Conservation (phyloP, 2,888 invertebrate species). For the Blastobasis lacticolella region DNA sequence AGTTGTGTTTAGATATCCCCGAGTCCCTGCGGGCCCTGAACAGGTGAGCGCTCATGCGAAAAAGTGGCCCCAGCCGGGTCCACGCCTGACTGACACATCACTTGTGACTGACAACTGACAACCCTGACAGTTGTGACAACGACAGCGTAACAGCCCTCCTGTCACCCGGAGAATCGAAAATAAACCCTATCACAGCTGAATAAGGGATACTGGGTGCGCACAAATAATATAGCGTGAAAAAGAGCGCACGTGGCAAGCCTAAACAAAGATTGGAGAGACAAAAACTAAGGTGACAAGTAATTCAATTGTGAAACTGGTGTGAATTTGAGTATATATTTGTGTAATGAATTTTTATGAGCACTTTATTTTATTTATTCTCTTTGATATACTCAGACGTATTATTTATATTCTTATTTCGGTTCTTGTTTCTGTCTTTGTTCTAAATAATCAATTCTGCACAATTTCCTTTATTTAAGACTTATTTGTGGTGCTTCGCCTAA, state of each 20-base stretch:
- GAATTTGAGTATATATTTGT: too few species aligned
- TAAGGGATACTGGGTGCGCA: constrained; percentile 16
- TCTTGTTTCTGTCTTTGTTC: too few species aligned
- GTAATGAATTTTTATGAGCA: too few species aligned
- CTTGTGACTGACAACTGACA: constrained; percentile 51
- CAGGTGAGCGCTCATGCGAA: constrained; percentile 58
- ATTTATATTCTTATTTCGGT: too few species aligned
- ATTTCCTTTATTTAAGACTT: too few species aligned
- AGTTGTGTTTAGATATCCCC: too few species aligned
- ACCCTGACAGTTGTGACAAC: constrained; percentile 16
- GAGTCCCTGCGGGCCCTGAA: constrained; percentile 27
- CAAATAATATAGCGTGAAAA: constrained; percentile 20
- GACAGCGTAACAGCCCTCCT: background rate
- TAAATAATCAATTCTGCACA: too few species aligned
- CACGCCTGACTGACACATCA: constrained; percentile 48
- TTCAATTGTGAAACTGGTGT: constrained; percentile 30
- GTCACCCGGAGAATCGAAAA: too few species aligned
- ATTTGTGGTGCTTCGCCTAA: too few species aligned
- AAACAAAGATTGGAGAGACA: constrained; percentile 29
- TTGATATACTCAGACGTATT: too few species aligned
- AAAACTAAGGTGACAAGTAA: constrained; percentile 29
- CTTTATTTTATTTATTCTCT: too few species aligned
- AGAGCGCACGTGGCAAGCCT: constrained; percentile 36
- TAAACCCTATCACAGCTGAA: too few species aligned
- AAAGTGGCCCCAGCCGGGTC: constrained; percentile 52